Evolutionary conservation across 2,888 invertebrate genomes (phyloP).

Genomic region (Perithous albicinctus): DNA sequence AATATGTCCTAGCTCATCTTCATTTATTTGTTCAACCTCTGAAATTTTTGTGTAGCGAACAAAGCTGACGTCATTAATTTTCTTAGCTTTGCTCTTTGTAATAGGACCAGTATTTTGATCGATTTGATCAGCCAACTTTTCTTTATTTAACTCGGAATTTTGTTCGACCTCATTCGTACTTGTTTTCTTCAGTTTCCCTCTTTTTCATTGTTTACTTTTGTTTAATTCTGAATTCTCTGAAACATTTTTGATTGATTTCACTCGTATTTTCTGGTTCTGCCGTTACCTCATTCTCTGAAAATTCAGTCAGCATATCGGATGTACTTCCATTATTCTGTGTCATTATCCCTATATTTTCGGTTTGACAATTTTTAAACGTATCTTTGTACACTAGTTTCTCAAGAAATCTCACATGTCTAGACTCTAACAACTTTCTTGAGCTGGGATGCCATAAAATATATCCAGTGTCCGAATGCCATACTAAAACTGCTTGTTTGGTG

Average conservation of each 20-base stretch:
- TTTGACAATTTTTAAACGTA: slow-evolving; percentile 41
- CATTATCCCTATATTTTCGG: neutral
- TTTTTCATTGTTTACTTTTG: neutral
- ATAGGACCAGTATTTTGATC: neutral
- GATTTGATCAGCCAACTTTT: too few species aligned
- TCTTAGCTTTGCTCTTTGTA: neutral
- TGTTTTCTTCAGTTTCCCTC: slow-evolving; percentile 36
- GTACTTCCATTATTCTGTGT: neutral
- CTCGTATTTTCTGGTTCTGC: neutral
- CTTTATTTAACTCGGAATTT: neutral
- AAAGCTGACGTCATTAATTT: neutral
- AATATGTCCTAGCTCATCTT: neutral
- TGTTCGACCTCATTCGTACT: neutral
- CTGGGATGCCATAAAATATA: slow-evolving; percentile 67
- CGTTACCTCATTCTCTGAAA: neutral
- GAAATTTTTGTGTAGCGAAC: neutral
- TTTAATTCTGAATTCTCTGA: neutral
- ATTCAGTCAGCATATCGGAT: neutral
- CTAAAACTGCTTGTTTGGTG: too few species aligned
- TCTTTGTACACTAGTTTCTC: slow-evolving; percentile 71
- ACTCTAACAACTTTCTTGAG: slow-evolving; percentile 60
- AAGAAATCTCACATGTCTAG: slow-evolving; percentile 69
- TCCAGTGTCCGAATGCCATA: slow-evolving; percentile 63
- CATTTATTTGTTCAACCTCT: neutral
- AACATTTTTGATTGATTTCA: neutral